These are phyloP conservation scores for Leptarthrus brevirostris DNA, from an alignment of 2,888 invertebrate genomes.

Conservation along the genomic window DNA sequence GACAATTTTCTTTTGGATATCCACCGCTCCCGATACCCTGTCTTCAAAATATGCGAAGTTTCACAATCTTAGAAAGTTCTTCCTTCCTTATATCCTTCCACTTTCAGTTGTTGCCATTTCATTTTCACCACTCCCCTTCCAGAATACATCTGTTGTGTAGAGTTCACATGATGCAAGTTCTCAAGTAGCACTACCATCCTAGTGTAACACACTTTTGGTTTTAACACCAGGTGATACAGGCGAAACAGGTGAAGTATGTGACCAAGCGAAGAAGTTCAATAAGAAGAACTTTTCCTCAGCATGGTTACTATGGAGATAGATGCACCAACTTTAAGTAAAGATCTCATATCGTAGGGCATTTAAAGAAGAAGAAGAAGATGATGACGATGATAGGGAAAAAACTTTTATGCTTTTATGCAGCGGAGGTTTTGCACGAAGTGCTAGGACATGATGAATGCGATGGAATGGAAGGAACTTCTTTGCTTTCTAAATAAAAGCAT, in stretches of 20 bases:
- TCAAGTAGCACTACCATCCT: background rate
- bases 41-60: conserved; percentile 20
- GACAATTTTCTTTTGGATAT: conserved; percentile 25
- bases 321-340: conserved; percentile 39
- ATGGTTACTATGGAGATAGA: conserved; percentile 12
- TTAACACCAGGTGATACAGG: conserved; percentile 36
- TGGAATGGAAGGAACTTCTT: background rate
- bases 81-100: background rate
- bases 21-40: background rate
- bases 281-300: conserved; percentile 1
- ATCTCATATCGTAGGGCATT: conserved; percentile 31
- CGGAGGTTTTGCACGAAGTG: background rate
- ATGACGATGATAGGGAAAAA: too few relatives aligned
- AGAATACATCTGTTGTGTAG: background rate
- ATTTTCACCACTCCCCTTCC: background rate
- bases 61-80: background rate
- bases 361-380: background rate
- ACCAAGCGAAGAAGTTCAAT: conserved; percentile 29
- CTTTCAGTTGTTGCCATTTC: background rate
- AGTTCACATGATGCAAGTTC: conserved; percentile 1
- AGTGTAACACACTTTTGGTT: conserved; percentile 40
- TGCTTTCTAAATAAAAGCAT: too few relatives aligned
- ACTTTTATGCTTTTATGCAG: conserved; percentile 24
- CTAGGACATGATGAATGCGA: conserved; percentile 27
- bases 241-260: conserved; percentile 36